phyloP scores from a whole-genome alignment of 2,888 invertebrate genomes.

The Acrobasis suavella region DNA sequence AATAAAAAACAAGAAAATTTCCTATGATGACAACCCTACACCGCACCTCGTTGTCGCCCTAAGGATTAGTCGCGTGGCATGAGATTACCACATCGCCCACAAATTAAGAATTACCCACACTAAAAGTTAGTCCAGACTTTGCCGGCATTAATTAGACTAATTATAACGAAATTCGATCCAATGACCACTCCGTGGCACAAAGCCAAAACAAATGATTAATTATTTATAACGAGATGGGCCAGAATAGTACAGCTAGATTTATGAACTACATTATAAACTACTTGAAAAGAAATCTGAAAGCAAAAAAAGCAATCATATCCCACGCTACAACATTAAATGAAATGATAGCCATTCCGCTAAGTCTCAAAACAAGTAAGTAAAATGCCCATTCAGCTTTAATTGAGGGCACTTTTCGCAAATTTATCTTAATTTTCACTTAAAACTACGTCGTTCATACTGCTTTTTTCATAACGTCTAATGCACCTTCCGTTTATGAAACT shows the following conservation, averaged over 20 bases:
- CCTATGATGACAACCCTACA: slow-evolving; percentile 61
- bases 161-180: slow-evolving; percentile 17
- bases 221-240: slow-evolving; percentile 14
- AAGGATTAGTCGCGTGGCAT: slow-evolving; percentile 79
- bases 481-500: slow-evolving; percentile 44
- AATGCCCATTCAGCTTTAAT: neutral
- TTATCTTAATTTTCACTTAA: slow-evolving; percentile 4
- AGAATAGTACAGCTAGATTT: slow-evolving; percentile 10
- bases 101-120: slow-evolving; percentile 75
- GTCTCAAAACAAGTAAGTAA: slow-evolving; percentile 5
- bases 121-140: slow-evolving; percentile 6
- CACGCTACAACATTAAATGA: slow-evolving; percentile 5
- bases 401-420: neutral
- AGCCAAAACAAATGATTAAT: slow-evolving; percentile 20
- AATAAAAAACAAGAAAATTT: neutral
- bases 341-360: slow-evolving; percentile 1
- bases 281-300: neutral
- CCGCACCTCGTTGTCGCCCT: slow-evolving; percentile 62
- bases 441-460: slow-evolving; percentile 21
- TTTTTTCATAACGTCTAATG: slow-evolving; percentile 28
- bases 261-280: neutral
- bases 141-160: slow-evolving; percentile 11
- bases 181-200: slow-evolving; percentile 15
- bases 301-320: neutral
- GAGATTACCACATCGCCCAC: slow-evolving; percentile 80